Conservation (phyloP, 2,888 invertebrate genomes). For the Netelia virgata region DNA sequence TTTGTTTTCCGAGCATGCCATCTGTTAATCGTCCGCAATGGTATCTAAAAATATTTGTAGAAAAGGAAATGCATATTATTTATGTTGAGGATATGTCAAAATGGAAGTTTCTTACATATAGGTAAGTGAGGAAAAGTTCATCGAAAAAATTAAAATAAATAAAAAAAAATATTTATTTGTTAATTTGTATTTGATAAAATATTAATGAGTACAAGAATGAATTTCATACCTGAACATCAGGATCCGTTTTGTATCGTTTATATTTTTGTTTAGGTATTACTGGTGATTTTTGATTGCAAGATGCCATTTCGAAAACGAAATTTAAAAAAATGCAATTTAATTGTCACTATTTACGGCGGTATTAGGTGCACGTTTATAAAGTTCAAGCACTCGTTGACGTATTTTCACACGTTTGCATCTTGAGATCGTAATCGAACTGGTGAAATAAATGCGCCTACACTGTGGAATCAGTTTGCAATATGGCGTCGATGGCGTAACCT, state of each 20-base stretch:
- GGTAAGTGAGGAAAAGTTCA: neutral
- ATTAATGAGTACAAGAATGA: neutral
- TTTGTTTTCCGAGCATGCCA: neutral
- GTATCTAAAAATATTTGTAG: constrained; percentile 8
- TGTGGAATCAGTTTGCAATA: constrained; percentile 15
- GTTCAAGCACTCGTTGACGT: constrained; percentile 23
- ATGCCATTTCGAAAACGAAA: neutral
- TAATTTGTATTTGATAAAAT: neutral
- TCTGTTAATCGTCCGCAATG: neutral
- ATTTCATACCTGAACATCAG: constrained; percentile 2
- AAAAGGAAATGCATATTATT: constrained; percentile 29
- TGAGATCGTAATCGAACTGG: constrained; percentile 12
- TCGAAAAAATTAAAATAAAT: neutral
- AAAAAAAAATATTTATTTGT: neutral
- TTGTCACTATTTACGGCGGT: constrained; percentile 11
- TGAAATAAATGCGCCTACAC: neutral
- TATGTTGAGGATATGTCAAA: constrained; percentile 11
- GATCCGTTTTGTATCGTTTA: constrained; percentile 2
- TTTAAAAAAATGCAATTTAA: constrained; percentile 3
- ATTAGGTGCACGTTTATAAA: constrained; percentile 18
- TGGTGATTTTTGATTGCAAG: neutral
- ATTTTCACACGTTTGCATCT: constrained; percentile 10
- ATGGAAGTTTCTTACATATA: constrained; percentile 10
- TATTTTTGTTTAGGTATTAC: neutral
- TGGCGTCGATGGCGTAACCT: constrained; percentile 4